Percentiles rank a stretch among this genome's conserved stretches.
These are phyloP conservation scores for Lacerta viridis DNA, from an alignment of 2,797 vertebrate species.

Conservation along the genomic window DNA sequence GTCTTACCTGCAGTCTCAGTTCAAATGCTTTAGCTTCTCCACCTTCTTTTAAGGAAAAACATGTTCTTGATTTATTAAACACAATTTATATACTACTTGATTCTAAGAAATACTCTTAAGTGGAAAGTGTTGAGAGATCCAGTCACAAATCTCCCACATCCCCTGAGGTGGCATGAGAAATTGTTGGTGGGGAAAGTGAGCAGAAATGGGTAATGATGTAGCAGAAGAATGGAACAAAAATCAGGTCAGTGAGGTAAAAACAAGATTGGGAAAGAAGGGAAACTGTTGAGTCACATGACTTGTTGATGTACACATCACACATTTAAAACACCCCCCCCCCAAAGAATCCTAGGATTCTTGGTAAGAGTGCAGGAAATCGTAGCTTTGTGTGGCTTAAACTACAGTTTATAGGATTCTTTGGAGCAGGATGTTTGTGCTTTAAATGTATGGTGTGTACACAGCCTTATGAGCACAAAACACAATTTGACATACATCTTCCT, in stretches of 20 bases:
- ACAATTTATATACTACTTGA: no score
- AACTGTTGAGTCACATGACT: neutral
- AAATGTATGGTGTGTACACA: no score
- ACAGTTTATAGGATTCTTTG: neutral
- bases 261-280: neutral
- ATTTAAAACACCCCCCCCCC: no score
- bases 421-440: no score
- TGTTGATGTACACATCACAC: no score
- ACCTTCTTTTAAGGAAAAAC: neutral
- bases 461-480: neutral
- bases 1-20: no score
- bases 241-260: neutral
- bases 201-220: neutral
- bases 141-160: no score
- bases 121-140: neutral
- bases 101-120: neutral
- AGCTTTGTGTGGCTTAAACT: no score
- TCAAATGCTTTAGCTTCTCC: neutral
- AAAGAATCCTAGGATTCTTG: no score
- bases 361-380: no score
- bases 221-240: neutral
- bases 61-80: no score
- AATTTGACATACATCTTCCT: neutral
- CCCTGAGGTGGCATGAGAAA: neutral
- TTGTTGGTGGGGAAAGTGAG: neutral